These are phyloP conservation scores for Conopomorpha cramerella DNA, from an alignment of 1,140 invertebrate species.

Conservation along the genomic window DNA sequence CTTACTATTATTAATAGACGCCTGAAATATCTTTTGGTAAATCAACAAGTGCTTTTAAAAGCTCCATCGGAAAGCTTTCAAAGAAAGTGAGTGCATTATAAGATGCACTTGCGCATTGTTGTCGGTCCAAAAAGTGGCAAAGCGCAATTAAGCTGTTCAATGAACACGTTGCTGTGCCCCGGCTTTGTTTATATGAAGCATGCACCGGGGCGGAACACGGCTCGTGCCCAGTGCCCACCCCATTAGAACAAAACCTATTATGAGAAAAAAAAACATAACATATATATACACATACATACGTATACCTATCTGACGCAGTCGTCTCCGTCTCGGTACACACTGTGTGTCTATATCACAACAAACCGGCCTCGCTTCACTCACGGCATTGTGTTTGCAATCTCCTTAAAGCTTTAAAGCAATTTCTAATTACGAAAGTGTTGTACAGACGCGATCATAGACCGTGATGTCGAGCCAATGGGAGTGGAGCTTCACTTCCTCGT, in stretches of 20 bases:
- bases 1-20: too few species aligned
- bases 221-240: neutral
- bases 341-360: too few species aligned
- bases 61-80: conserved; percentile 1
- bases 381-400: conserved; percentile 8
- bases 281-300: too few species aligned
- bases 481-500: too few species aligned
- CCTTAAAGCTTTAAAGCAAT: conserved; percentile 35
- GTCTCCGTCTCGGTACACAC: too few species aligned
- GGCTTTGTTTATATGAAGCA: conserved; percentile 32
- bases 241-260: too few species aligned
- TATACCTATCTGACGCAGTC: too few species aligned
- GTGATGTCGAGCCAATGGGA: too few species aligned
- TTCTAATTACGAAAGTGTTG: conserved; percentile 35
- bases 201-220: neutral
- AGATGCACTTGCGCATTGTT: conserved; percentile 20
- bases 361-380: neutral
- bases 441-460: too few species aligned
- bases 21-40: too few species aligned
- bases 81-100: conserved; percentile 24
- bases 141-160: conserved; percentile 49
- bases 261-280: neutral
- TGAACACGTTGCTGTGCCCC: conserved; percentile 33
- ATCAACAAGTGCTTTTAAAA: too few species aligned
- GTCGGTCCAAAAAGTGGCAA: conserved; percentile 23